Percentiles rank a stretch among this genome's conserved stretches.
phyloP scores from a whole-genome alignment of 2,113 vertebrate genomes.

The Lontra canadensis region DNA sequence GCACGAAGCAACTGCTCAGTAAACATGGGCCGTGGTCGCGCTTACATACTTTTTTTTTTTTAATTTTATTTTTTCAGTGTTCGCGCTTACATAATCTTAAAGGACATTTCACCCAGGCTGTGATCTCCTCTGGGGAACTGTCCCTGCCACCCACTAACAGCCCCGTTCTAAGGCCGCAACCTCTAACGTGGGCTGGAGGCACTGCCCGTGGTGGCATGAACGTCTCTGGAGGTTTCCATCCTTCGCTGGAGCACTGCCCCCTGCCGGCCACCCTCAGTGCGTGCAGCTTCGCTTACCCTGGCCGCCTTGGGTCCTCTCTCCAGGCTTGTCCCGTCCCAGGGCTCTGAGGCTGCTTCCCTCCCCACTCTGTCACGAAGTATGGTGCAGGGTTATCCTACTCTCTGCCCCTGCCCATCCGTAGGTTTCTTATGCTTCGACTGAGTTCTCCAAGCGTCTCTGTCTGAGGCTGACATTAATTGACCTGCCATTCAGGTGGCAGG shows the following conservation, averaged over 20 bases:
- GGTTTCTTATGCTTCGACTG: background rate
- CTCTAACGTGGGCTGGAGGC: rapidly evolving
- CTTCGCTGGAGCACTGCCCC: background rate
- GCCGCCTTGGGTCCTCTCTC: background rate
- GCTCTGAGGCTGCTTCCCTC: background rate
- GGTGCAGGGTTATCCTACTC: background rate
- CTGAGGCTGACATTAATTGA: background rate
- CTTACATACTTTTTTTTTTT: too few species aligned
- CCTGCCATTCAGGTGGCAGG: background rate
- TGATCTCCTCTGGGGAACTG: background rate
- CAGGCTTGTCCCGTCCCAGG: too few species aligned
- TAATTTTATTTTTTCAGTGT: too few species aligned
- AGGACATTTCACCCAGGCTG: background rate
- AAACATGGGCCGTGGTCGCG: rapidly evolving
- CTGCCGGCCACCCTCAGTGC: background rate
- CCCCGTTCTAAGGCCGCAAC: background rate
- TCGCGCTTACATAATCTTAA: background rate
- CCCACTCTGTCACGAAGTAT: background rate
- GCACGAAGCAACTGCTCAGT: background rate
- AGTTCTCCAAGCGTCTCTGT: background rate
- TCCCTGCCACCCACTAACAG: background rate
- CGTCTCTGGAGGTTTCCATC: background rate
- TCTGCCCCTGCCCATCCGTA: background rate
- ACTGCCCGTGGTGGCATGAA: rapidly evolving
- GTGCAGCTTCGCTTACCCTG: background rate